These are phyloP conservation scores for Bruchidius siliquastri DNA, from an alignment of 2,888 invertebrate genomes.

Conservation along the genomic window DNA sequence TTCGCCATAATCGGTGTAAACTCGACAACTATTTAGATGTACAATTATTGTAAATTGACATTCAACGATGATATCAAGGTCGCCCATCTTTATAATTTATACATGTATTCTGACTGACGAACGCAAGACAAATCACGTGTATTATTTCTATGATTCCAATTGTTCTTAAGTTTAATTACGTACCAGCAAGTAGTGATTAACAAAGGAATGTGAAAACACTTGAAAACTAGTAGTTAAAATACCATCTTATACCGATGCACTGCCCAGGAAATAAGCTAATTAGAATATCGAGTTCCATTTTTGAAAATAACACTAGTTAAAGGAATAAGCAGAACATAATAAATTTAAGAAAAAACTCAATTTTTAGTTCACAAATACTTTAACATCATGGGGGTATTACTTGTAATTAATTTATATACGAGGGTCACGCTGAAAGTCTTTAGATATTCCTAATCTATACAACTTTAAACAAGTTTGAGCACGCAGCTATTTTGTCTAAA, in stretches of 20 bases:
- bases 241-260: background rate
- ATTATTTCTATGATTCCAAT: background rate
- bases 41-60: background rate
- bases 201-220: background rate
- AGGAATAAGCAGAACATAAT: too few species aligned
- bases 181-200: background rate
- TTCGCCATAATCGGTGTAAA: background rate
- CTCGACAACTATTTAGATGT: background rate
- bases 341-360: too few species aligned
- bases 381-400: too few species aligned
- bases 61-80: background rate
- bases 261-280: too few species aligned
- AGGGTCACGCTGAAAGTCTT: too few species aligned
- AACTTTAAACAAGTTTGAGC: too few species aligned
- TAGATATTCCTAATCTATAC: too few species aligned
- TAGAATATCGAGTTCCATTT: too few species aligned
- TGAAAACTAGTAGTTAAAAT: background rate
- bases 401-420: too few species aligned
- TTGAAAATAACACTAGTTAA: too few species aligned
- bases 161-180: background rate
- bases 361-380: too few species aligned
- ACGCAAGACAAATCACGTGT: background rate
- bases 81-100: background rate
- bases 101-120: background rate
- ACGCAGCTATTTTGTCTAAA: too few species aligned